phyloP scores from a whole-genome alignment of 1,140 invertebrate genomes.

The Drosophila bipectinata region DNA sequence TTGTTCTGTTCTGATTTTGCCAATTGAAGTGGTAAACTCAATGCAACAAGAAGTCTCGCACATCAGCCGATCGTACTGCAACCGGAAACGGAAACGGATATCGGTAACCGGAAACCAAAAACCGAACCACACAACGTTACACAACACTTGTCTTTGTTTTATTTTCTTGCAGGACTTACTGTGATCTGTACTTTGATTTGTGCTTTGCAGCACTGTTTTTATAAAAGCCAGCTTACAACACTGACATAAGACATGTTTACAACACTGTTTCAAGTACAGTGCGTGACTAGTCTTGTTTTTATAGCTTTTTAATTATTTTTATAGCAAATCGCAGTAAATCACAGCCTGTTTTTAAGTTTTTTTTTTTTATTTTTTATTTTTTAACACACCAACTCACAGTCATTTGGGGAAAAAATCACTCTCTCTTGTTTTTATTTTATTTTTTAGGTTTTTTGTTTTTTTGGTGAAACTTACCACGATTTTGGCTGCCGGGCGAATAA shows the following conservation, averaged over 20 bases:
- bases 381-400: conserved; percentile 18
- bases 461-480: conserved; percentile 87
- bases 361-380: not conserved
- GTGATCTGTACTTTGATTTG: conserved; percentile 2
- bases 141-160: not conserved
- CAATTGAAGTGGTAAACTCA: conserved; percentile 81
- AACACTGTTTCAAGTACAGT: not conserved
- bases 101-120: conserved; percentile 19
- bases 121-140: conserved; percentile 27
- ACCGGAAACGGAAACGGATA: conserved; percentile 26
- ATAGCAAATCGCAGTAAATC: conserved; percentile 8
- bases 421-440: not conserved
- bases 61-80: conserved; percentile 60
- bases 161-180: conserved; percentile 2
- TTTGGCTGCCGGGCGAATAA: conserved; percentile 90
- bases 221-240: not conserved
- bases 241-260: not conserved
- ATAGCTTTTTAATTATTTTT: not conserved
- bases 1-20: conserved; percentile 51
- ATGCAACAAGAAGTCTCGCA: conserved; percentile 84
- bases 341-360: not conserved
- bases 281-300: not conserved
- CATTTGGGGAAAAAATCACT: conserved; percentile 28
- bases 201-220: not conserved
- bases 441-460: not conserved